Evolutionary conservation across 23 tunicate genomes (phyloP).

Genomic region (Diplosoma virens): DNA sequence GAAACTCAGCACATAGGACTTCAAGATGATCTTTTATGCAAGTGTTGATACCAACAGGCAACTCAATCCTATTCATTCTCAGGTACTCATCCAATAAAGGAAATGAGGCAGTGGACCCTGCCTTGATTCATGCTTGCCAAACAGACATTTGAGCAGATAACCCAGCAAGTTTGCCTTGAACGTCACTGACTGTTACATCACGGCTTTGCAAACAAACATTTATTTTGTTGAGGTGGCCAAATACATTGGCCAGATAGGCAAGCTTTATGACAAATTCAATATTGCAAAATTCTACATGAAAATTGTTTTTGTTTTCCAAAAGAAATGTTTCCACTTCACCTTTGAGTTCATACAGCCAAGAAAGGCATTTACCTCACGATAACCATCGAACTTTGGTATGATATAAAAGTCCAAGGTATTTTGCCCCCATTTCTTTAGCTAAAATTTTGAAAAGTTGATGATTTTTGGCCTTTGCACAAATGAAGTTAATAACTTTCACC

Average conservation of each 20-base stretch:
- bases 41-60: too few species aligned
- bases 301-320: constrained; percentile 9
- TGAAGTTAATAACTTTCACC: constrained; percentile 19
- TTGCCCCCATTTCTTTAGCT: constrained; percentile 1
- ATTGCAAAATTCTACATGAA: background rate
- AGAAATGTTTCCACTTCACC: constrained; percentile 1
- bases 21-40: background rate
- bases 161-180: background rate
- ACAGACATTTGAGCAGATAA: background rate
- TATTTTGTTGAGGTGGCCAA: background rate
- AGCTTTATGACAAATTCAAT: background rate
- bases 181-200: too few species aligned
- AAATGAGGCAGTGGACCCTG: constrained; percentile 2
- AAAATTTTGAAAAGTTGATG: constrained; percentile 9
- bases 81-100: too few species aligned
- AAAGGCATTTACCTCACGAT: constrained; percentile 10
- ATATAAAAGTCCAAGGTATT: constrained; percentile 14
- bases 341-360: constrained; percentile 27
- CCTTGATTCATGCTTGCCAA: constrained; percentile 6
- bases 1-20: constrained; percentile 9
- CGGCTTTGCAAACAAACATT: constrained; percentile 8
- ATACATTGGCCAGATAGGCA: background rate
- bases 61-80: too few species aligned
- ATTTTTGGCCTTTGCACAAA: constrained; percentile 17
- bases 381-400: too few species aligned